Evolutionary conservation across 2,888 invertebrate species (phyloP), one percentile per base, ranked within the genome.

Genomic region (Mylabris sibirica): DNA sequence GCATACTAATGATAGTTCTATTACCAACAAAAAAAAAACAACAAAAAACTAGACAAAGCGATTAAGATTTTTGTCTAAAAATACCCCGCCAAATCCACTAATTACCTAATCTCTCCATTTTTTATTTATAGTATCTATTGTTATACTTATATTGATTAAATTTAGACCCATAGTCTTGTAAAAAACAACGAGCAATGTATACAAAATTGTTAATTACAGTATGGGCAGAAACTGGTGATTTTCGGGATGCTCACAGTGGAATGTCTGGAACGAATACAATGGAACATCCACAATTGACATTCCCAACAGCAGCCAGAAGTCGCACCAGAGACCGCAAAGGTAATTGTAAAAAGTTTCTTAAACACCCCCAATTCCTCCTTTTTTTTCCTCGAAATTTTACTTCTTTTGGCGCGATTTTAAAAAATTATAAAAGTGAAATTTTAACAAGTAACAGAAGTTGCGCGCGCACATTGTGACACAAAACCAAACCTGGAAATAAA

Each of bases 141-240:
- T 17, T 64, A 66, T 72, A 67, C 64, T n/a, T n/a, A n/a, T 72
- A 67, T 68, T 68, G 63, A 67, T 72, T 72, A 70, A 44, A 66
- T 66, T 65, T 70, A 38, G 38, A 38, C 14, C 8, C 1, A 35
- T 72, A 68, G 69, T 60, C n/a, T 8, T 22, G 53, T 53, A 12
- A 20, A 24, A 71, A 64, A 72, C 77, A 73, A 70, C 81, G 81
- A 80, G 80, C 80, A 80, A 80, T 78, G 44, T 44, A 44, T 73
- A 30, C 30, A 72, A 67, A 57, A 20, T 60, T 74, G 14, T 59
- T 41, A 86, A 84, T 90, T 89, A 77, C 91, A 95, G 95, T 95
- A 84, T 95, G 95, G 94, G 94, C 95, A 74, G 95, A 95, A 86
- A 92, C 93, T 68, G 93, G 93, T 74, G 95, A 95, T 87, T 95